Evolutionary conservation across 1,140 invertebrate species (phyloP), one percentile per base, ranked within the genome.

Genomic region (Apis laboriosa): DNA sequence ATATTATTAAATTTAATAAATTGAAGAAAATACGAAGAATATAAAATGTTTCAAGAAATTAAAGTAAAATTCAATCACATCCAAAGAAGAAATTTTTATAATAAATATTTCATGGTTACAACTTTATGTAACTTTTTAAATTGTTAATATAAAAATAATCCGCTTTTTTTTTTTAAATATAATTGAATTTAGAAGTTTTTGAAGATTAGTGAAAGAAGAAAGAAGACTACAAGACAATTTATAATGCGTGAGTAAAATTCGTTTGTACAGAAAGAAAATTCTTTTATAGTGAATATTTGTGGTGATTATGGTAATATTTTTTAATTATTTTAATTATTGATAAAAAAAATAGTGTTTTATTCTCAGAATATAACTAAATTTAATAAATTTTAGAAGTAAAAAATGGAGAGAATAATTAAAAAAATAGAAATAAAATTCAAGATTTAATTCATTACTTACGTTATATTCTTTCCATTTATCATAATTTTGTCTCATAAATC

Each of bases 401-500:
- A 51, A 70, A n/a, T 2, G n/a, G 24, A 43, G 66, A 67, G 9
- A 11, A 7, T 71, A 19, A 34, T 0, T 43, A 43, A 43, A 43
- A 71, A 17, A 4, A 17, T 3, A 71, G 55, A 17, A 34, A 34
- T 34, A 17, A 34, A 34, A 64, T 64, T 34, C 9, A 19, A 64
- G 17, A 19, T 34, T 55, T 60, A 0, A 7, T 8, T 4, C 49
- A 3, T n/a, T 74, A 4, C 89, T 91, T 84, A 94, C 93, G 63
- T 92, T 92, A 82, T 90, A 96, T 86, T 98, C 97, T 90, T 98
- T 98, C 98, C 98, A 99, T 91, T 97, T 98, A 71, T 97, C 95
- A 92, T 99, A 98, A 94, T 99, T 99, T 86, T 94, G 94, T 87
- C 97, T 96, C 93, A 99, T 96, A 91, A 98, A 96, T 2, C 95